Evolutionary conservation across 2,888 invertebrate species (phyloP).

Genomic region (Malthinus seriepunctatus): DNA sequence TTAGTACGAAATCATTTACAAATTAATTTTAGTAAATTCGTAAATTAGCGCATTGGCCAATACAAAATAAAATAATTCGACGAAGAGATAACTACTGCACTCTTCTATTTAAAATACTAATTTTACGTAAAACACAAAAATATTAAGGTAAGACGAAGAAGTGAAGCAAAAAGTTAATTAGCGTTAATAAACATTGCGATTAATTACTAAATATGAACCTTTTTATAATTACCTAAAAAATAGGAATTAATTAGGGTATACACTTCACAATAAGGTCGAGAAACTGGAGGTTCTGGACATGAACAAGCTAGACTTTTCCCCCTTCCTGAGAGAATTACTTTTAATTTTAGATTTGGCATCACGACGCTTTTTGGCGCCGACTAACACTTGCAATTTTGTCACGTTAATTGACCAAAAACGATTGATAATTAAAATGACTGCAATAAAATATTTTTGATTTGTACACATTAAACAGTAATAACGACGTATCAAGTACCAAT

Average conservation of each 20-base stretch:
- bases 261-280: slow-evolving; percentile 45
- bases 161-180: too few species aligned
- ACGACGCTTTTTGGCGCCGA: slow-evolving; percentile 53
- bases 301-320: slow-evolving; percentile 41
- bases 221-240: slow-evolving; percentile 15
- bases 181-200: too few species aligned
- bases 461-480: neutral
- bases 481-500: too few species aligned
- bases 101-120: too few species aligned
- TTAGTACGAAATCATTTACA: too few species aligned
- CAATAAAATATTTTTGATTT: neutral
- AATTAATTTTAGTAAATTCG: too few species aligned
- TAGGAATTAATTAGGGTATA: slow-evolving; percentile 34
- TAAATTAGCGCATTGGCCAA: too few species aligned
- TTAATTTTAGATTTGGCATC: slow-evolving; percentile 69
- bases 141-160: too few species aligned
- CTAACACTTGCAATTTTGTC: slow-evolving; percentile 22
- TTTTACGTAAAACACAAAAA: too few species aligned
- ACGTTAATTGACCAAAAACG: slow-evolving; percentile 21
- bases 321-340: slow-evolving; percentile 38
- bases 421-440: neutral
- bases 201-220: too few species aligned
- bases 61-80: too few species aligned
- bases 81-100: too few species aligned
- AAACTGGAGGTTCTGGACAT: slow-evolving; percentile 52